These are phyloP conservation scores for Patella pellucida DNA, from an alignment of 2,888 invertebrate species.

Conservation along the genomic window DNA sequence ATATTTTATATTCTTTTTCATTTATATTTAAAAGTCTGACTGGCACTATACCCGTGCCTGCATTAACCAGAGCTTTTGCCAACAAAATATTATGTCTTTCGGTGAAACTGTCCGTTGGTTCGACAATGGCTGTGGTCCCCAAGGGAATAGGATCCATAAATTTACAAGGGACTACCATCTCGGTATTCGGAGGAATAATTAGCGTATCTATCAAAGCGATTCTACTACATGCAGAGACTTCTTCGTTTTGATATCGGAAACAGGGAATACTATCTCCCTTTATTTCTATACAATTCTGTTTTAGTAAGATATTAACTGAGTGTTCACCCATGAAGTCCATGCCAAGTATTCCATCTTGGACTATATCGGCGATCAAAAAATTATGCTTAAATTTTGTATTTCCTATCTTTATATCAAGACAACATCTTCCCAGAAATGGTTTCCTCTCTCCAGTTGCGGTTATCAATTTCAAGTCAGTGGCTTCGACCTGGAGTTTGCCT, in stretches of 20 bases:
- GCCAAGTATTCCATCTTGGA: not conserved
- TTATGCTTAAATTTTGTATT: not conserved
- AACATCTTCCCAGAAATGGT: not conserved
- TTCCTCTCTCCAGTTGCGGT: not conserved
- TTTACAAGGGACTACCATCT: too few relatives aligned
- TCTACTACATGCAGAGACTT: not conserved
- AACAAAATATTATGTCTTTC: too few relatives aligned
- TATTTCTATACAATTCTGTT: not conserved
- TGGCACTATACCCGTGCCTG: too few relatives aligned
- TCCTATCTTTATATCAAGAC: not conserved
- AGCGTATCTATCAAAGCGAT: too few relatives aligned
- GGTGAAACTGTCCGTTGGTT: too few relatives aligned
- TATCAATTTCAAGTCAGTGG: not conserved
- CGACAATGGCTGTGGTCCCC: too few relatives aligned
- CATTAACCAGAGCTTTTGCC: too few relatives aligned
- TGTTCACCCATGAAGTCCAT: not conserved
- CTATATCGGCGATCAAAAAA: not conserved
- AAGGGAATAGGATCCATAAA: too few relatives aligned
- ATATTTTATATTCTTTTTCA: too few relatives aligned
- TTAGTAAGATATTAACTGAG: not conserved
- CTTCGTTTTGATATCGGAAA: not conserved
- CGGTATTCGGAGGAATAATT: too few relatives aligned
- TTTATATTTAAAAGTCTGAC: too few relatives aligned
- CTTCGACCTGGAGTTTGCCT: not conserved
- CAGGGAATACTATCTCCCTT: not conserved